Base-by-base conservation (phyloP, 2,797 vertebrate species). In the Pantherophis vulpinus region DNA sequence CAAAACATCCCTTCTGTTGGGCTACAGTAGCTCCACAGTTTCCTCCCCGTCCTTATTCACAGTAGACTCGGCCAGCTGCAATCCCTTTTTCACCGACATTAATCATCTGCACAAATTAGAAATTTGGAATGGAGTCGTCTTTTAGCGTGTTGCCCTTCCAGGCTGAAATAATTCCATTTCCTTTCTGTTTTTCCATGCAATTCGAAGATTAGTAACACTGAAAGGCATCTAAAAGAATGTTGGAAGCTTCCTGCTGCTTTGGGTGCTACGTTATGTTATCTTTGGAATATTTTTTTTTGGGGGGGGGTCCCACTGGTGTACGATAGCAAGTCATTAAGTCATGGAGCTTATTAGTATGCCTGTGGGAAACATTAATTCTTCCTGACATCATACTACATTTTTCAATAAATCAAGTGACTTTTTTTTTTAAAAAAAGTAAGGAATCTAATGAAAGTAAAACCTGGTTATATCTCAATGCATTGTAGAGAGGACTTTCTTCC, bases 221-320 rank as follows among this genome's bases (percentile, higher is more conserved):
- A 98, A 98, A 98, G 98, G 98, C 98, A 98, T 98, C 98, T 98
- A 97, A 99, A 97, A 97, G 96, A 96, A 56, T 92, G 94, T 97
- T 98, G 98, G 98, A 99, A 98, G 98, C 98, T 97, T 97, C 98
- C 98, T 96, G 98, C 98, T 98, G 98, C 97, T 98, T 96, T 95
- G 96, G 98, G 97, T 97, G 98, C 98, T 98, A 97, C 97, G 97
- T 97, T 97, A 97, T 98, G 98, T 99, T 99, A 98, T 98, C 98
- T 98, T 99, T 99, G 98, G 98, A 98, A 97, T 97, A 97, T 97
- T 97, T 97, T 97, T 97, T 97, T 97, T 97, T 37, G 37, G 97
- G 95, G 97, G 51, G 51, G 9, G 51, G 51, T 98, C 98, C 98
- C 97, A 97, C 97, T 97, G 98, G 97, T 97, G 96, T 97, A 97